Evolutionary conservation across 2,113 vertebrate species (phyloP).

Genomic region (Pygoscelis antarcticus): DNA sequence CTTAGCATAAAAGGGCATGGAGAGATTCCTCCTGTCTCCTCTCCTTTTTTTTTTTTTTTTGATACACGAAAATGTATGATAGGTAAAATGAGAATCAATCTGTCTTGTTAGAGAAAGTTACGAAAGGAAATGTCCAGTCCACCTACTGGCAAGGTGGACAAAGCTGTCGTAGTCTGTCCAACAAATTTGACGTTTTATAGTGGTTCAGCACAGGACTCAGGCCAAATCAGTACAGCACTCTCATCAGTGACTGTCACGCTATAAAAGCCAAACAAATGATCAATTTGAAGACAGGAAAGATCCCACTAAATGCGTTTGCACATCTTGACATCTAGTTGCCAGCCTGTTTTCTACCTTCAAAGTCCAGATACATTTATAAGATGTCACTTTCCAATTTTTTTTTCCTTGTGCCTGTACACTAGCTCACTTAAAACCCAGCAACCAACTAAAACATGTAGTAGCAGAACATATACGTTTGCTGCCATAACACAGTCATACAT

Average conservation of each 20-base stretch:
- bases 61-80: not conserved
- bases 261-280: not conserved
- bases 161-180: fast-evolving
- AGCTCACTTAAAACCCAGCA: not conserved
- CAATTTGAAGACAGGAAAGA: not conserved
- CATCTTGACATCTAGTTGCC: not conserved
- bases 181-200: not conserved
- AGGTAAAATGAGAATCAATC: not conserved
- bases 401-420: not conserved
- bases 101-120: not conserved
- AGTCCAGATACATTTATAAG: not conserved
- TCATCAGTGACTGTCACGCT: not conserved
- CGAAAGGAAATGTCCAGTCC: not conserved
- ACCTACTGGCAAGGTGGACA: not conserved
- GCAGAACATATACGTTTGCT: not conserved
- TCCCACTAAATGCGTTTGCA: not conserved
- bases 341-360: not conserved
- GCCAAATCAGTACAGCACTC: not conserved
- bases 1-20: not conserved
- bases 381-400: not conserved
- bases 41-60: not conserved
- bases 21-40: not conserved
- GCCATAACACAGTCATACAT: not conserved
- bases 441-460: not conserved
- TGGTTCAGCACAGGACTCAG: not conserved